Conservation (phyloP, 2,888 invertebrate genomes). For the Drosophila peninsularis region DNA sequence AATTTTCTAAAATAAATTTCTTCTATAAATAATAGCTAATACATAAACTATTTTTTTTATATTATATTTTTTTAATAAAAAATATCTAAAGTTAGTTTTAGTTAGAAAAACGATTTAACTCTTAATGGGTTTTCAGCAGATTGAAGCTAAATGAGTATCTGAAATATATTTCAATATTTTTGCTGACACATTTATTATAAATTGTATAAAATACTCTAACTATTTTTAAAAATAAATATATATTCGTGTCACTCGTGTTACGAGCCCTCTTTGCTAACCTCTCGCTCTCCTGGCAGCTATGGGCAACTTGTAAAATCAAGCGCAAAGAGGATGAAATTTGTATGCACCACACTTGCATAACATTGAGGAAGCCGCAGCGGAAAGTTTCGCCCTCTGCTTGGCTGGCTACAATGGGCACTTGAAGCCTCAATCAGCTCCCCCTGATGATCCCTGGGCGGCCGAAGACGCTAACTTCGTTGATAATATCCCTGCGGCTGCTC, state of each 20-base stretch:
- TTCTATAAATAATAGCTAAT: no score
- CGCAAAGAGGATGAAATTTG: constrained; percentile 23
- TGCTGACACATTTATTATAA: not conserved
- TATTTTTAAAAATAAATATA: not conserved
- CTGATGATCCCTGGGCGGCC: constrained; percentile 13
- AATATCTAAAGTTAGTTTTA: not conserved
- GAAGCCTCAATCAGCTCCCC: not conserved
- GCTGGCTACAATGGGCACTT: constrained; percentile 24
- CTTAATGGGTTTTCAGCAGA: no score
- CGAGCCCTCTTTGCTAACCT: not conserved
- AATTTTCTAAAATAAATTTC: no score
- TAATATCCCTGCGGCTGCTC: constrained; percentile 29
- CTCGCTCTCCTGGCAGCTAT: not conserved
- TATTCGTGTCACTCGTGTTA: not conserved
- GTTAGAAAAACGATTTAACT: no score
- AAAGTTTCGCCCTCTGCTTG: constrained; percentile 36
- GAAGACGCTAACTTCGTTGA: constrained; percentile 41
- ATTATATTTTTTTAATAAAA: no score
- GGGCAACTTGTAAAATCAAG: constrained; percentile 18
- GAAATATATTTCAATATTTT: not conserved
- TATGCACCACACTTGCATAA: constrained; percentile 56
- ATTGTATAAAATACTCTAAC: not conserved
- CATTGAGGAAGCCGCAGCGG: constrained; percentile 41
- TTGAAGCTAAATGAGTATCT: not conserved
- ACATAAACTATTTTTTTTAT: no score